Percentiles rank a stretch among this genome's conserved stretches.
These are phyloP conservation scores for Pygocentrus nattereri DNA, from an alignment of 2,797 vertebrate genomes.

Conservation along the genomic window DNA sequence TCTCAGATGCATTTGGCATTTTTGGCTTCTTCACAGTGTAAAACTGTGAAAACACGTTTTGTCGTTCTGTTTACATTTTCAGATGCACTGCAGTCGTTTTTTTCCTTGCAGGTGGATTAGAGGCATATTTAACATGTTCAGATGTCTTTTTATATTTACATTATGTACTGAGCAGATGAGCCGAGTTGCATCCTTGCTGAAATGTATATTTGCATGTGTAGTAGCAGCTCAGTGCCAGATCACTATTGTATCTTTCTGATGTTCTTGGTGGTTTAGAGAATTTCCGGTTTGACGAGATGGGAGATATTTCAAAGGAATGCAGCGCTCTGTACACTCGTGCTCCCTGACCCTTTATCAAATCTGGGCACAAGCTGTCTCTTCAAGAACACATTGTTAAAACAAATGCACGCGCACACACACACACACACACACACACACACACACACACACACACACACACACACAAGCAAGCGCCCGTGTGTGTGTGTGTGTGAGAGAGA, in stretches of 20 bases:
- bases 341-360: constrained; percentile 51
- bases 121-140: too few relatives aligned
- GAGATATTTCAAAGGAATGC: constrained; percentile 33
- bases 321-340: background rate
- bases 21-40: too few relatives aligned
- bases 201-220: background rate
- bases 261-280: background rate
- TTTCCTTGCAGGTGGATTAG: too few relatives aligned
- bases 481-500: constrained; percentile 17
- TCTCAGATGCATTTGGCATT: too few relatives aligned
- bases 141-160: too few relatives aligned
- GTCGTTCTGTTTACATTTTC: too few relatives aligned
- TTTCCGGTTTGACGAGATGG: background rate
- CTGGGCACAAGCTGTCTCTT: constrained; percentile 53
- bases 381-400: constrained; percentile 52
- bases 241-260: background rate
- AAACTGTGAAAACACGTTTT: too few relatives aligned
- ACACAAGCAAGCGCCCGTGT: too few relatives aligned
- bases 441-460: too few relatives aligned
- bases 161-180: background rate
- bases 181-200: background rate
- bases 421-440: too few relatives aligned
- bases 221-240: background rate
- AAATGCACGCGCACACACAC: constrained; percentile 31
- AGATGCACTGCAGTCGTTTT: too few relatives aligned